A percentile compares a stretch with the other conserved stretches of the same genome.
phyloP scores from a whole-genome alignment of 2,888 invertebrate species.

The Caenorhabditis drosophilae region DNA sequence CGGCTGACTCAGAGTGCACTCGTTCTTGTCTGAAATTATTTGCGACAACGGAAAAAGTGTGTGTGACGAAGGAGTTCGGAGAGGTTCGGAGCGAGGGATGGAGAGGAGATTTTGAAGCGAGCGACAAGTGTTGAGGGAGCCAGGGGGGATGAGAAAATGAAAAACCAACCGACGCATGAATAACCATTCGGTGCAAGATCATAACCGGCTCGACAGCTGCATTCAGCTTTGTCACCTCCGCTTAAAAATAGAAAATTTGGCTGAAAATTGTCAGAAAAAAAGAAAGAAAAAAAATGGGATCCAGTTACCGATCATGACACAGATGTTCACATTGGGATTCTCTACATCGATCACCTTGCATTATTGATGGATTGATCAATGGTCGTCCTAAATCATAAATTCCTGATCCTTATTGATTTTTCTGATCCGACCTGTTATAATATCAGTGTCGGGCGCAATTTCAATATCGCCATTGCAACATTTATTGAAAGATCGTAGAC shows the following conservation, averaged over 20 bases:
- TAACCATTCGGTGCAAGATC: constrained; percentile 63
- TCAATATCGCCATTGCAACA: constrained; percentile 58
- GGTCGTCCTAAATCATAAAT: constrained; percentile 23
- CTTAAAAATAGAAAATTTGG: constrained; percentile 16
- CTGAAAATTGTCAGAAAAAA: too few relatives aligned
- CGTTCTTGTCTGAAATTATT: constrained; percentile 41
- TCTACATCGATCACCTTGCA: constrained; percentile 60
- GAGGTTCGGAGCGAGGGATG: too few relatives aligned
- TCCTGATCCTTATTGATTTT: neutral
- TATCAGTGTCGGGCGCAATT: constrained; percentile 34
- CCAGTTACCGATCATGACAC: constrained; percentile 65
- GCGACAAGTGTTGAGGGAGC: too few relatives aligned
- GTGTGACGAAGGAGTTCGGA: too few relatives aligned
- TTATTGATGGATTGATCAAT: constrained; percentile 34
- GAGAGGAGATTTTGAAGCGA: constrained; percentile 4
- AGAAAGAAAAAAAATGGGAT: too few relatives aligned
- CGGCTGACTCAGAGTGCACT: constrained; percentile 26
- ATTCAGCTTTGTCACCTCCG: constrained; percentile 60
- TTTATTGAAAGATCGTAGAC: constrained; percentile 63
- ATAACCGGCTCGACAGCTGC: constrained; percentile 64
- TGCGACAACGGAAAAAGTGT: too few relatives aligned
- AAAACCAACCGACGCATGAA: constrained; percentile 61
- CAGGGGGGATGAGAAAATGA: too few relatives aligned
- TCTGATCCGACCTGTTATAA: constrained; percentile 30
- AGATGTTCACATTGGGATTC: constrained; percentile 63